Evolutionary conservation across 2,888 invertebrate species (phyloP).

Genomic region (Drosophila demipolita): DNA sequence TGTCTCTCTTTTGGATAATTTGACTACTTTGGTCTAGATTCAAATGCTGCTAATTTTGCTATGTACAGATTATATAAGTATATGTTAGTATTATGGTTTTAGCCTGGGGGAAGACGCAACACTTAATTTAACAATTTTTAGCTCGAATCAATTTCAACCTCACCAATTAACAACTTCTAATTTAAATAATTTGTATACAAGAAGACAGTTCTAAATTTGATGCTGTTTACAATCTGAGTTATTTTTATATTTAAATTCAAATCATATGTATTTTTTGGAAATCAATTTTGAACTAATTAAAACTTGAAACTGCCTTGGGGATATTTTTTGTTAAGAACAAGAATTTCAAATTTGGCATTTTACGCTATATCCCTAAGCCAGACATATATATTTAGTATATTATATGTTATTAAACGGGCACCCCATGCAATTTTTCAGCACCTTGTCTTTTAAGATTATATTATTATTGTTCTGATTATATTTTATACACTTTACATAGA

Average conservation of each 20-base stretch:
- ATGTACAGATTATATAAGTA: slow-evolving; percentile 37
- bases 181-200: not conserved
- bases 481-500: slow-evolving; percentile 41
- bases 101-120: slow-evolving; percentile 56
- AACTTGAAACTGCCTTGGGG: not conserved
- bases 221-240: not conserved
- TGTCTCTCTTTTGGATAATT: slow-evolving; percentile 49
- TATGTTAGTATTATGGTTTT: slow-evolving; percentile 11
- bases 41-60: slow-evolving; percentile 41
- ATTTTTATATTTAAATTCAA: not conserved
- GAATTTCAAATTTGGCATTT: slow-evolving; percentile 5
- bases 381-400: not conserved
- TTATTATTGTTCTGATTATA: slow-evolving; percentile 40
- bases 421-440: slow-evolving; percentile 6
- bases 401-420: not conserved
- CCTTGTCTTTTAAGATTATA: slow-evolving; percentile 4
- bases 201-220: not conserved
- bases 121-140: slow-evolving; percentile 13
- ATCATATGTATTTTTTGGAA: not conserved
- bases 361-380: not conserved
- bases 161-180: not conserved
- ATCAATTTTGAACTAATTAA: not conserved
- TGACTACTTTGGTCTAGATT: slow-evolving; percentile 53
- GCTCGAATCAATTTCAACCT: slow-evolving; percentile 3
- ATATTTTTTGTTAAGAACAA: not conserved